Base-by-base conservation (phyloP, 2,113 vertebrate genomes). In the Pygoscelis adeliae region DNA sequence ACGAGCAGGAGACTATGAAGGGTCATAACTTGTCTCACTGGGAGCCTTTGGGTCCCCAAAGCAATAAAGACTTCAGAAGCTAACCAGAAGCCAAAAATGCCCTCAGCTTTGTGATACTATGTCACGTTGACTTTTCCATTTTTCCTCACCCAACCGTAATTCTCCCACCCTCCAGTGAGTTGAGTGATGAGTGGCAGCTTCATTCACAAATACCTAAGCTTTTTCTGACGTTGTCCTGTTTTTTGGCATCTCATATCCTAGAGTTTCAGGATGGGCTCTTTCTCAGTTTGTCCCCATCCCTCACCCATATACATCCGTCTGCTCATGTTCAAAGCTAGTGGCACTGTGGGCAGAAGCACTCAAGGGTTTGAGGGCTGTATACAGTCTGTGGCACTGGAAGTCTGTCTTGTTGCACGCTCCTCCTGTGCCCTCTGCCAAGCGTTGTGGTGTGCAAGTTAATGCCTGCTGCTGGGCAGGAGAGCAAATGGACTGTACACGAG, bases 291-390 rank as follows among this genome's bases (percentile, higher is more conserved):
- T 15, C 17, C 29, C 16, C 12, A 42, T 82, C 7, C 22, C 11
- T 86, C 2, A 1, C 11, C 13, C 12, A 2, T 6, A 3, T 25
- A 5, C 1, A 0, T 53, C 0, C 0, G 1, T 46, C n/a, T 61
- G 38, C 29, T 58, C 2, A 0, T 10, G 4, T 34, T 61, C 29
- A 22, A 70, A 62, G 30, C 15, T 34, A 12, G 3, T 12, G 18
- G 5, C 17, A 6, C 47, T 20, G 18, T 0, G 15, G 25, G 25
- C 27, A 59, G 46, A 44, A 44, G 14, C 13, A 9, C 42, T 40
- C 0, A 1, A 32, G 13, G 25, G 2, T 56, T 53, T 56, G 46
- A 38, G n/a, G 17, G 3, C 6, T 0, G 0, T 10, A 4, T 27
- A 32, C 19, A 6, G 6, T 2, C 42, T 29, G 38, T 1, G 6